Evolutionary conservation across 1,140 invertebrate species (phyloP).

Genomic region (Nephila pilipes): DNA sequence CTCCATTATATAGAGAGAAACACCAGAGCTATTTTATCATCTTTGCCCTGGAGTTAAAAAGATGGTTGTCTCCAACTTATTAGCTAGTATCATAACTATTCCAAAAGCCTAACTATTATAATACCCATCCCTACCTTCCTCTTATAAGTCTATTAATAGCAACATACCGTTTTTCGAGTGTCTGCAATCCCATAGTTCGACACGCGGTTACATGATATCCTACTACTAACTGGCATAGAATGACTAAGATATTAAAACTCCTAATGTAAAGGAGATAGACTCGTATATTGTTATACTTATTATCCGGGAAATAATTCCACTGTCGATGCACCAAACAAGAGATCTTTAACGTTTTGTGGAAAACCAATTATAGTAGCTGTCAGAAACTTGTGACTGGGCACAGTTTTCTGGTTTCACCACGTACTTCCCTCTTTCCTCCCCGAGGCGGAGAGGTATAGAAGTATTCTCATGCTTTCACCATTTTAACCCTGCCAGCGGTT

Average conservation of each 20-base stretch:
- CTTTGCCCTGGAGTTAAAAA: too few species aligned
- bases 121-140: background rate
- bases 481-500: slow-evolving; percentile 47
- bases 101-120: background rate
- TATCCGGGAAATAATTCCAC: background rate
- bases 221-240: too few species aligned
- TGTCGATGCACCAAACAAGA: background rate
- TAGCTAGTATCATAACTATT: background rate
- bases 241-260: slow-evolving; percentile 31
- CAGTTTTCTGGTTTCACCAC: background rate
- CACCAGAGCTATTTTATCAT: too few species aligned
- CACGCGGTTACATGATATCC: too few species aligned
- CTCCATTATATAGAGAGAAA: too few species aligned
- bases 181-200: background rate
- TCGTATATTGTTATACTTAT: slow-evolving; percentile 14
- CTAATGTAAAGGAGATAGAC: background rate
- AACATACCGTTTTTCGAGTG: background rate
- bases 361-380: slow-evolving; percentile 69
- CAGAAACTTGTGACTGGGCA: slow-evolving; percentile 50
- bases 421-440: background rate
- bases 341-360: slow-evolving; percentile 53
- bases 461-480: slow-evolving; percentile 21
- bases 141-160: background rate
- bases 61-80: too few species aligned
- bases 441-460: slow-evolving; percentile 11